These are phyloP conservation scores for Brachionus manjavacas DNA, from an alignment of 1,140 invertebrate genomes.

Conservation along the genomic window DNA sequence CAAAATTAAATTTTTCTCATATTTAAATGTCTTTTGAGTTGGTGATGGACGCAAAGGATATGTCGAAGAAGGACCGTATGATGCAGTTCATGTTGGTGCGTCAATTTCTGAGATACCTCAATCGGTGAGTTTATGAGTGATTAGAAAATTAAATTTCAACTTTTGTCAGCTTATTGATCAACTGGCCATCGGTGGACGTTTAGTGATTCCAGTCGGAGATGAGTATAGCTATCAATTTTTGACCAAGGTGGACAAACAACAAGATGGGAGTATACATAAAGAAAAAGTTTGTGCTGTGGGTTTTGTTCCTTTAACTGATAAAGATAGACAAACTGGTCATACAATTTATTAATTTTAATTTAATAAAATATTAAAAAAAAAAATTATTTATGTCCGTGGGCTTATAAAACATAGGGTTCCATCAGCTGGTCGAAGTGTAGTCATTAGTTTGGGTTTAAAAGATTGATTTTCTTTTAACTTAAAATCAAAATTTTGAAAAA, in stretches of 20 bases:
- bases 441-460: background rate
- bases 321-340: constrained; percentile 62
- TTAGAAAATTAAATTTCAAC: background rate
- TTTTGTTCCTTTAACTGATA: constrained; percentile 91
- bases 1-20: background rate
- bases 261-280: constrained; percentile 70
- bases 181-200: constrained; percentile 73
- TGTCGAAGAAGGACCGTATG: constrained; percentile 69
- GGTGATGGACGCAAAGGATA: constrained; percentile 80
- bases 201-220: constrained; percentile 86
- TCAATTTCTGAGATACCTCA: constrained; percentile 73
- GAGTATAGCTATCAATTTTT: constrained; percentile 56
- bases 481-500: constrained; percentile 38
- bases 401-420: background rate
- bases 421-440: background rate
- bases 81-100: constrained; percentile 89
- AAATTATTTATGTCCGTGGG: background rate
- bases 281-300: constrained; percentile 86
- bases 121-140: constrained; percentile 60
- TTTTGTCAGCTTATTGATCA: constrained; percentile 64
- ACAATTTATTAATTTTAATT: constrained; percentile 11
- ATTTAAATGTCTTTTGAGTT: constrained; percentile 51
- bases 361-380: background rate
- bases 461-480: background rate
- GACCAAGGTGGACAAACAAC: constrained; percentile 71